phyloP scores from a whole-genome alignment of 2,113 vertebrate genomes.

The Sclerurus mexicanus region DNA sequence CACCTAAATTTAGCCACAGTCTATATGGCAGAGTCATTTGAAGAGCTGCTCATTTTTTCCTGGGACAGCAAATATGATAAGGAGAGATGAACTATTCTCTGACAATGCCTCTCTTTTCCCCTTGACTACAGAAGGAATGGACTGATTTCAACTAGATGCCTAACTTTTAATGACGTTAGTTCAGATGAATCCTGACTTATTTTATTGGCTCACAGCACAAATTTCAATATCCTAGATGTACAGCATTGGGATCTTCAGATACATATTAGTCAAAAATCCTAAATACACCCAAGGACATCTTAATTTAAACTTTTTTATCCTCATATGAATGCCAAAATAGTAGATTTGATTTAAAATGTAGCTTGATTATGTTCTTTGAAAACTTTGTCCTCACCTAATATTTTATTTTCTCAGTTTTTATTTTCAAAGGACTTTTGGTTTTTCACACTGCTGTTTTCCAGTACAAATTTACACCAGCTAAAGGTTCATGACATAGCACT shows the following conservation, averaged over 20 bases:
- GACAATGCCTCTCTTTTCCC: not conserved
- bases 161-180: not conserved
- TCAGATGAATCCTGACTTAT: not conserved
- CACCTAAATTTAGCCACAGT: not conserved
- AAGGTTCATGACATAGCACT: not conserved
- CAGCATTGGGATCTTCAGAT: not conserved
- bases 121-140: not conserved
- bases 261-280: not conserved
- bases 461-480: not conserved
- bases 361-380: not conserved
- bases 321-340: not conserved
- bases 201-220: not conserved
- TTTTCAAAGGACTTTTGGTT: not conserved
- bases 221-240: not conserved
- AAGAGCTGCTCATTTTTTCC: not conserved
- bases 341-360: not conserved
- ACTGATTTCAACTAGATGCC: not conserved
- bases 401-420: not conserved
- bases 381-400: not conserved
- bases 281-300: not conserved
- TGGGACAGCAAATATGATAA: rapidly evolving
- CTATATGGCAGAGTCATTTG: not conserved
- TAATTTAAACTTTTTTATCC: not conserved
- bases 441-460: not conserved
- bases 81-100: not conserved